Base-by-base conservation (phyloP, 2,888 invertebrate genomes). In the Amblyjoppa proteus region DNA sequence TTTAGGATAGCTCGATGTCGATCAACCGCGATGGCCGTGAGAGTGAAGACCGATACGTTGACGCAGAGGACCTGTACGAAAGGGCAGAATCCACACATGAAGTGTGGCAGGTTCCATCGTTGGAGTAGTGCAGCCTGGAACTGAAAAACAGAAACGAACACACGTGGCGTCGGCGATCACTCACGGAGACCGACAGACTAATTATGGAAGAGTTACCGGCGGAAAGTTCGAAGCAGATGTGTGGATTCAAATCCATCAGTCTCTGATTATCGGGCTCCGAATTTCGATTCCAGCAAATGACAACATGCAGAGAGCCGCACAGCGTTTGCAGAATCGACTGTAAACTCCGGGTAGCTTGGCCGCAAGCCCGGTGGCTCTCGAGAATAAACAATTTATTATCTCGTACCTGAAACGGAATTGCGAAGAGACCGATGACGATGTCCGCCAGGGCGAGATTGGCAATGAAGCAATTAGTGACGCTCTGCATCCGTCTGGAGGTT, bases 11-110 rank as follows among this genome's bases (percentile, higher is more conserved):
- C 97, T 66, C 97, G 96, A 94, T 98, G 98, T 34, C 98, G 95
- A 94, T 98, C 98, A 80, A 98, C 96, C 0, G 98, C 97, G 83
- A 98, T 98, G 75, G 97, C 97, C 13, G 97, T 97, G 28, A 98
- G 94, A 0, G 98, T 98, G 92, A 98, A 97, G 49, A 98, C 97
- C 89, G 97, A 97, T n/a, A 98, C 98, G 92, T 97, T 98, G 1
- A 98, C 97, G 88, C 97, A 97, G 20, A 98, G 94, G 0, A 97
- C 96, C 94, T 98, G 98, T 11, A 98, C 97, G 94, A 98, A 98
- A 0, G 98, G 98, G 89, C 98, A 98, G 93, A 98, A 97, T 0
- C 97, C 96, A 93, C 98, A 98, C 97, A 98, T 97, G 93, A 98
- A 97, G 91, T 96, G 95, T 0, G 98, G 98, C 69, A 98, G 95